phyloP scores from a whole-genome alignment of 2,888 invertebrate genomes.

The Sarcophaga caerulescens region DNA sequence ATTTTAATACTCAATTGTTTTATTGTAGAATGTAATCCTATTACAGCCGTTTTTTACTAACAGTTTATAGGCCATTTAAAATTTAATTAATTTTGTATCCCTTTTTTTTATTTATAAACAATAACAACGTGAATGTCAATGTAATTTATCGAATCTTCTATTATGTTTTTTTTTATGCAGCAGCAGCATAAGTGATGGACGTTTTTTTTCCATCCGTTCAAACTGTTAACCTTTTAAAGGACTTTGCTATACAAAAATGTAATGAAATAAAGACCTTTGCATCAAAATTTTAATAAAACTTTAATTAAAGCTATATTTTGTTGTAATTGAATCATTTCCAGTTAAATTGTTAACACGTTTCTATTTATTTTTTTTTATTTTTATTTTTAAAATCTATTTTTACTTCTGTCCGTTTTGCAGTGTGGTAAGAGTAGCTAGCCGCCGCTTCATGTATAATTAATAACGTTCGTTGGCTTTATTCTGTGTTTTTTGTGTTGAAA shows the following conservation, averaged over 20 bases:
- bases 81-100: constrained; percentile 24
- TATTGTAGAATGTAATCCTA: no score
- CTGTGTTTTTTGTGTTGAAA: neutral
- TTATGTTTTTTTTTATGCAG: neutral
- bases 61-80: neutral
- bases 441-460: neutral
- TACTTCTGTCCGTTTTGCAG: neutral
- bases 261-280: constrained; percentile 8
- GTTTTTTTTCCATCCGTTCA: neutral
- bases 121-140: neutral
- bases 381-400: constrained; percentile 17
- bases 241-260: constrained; percentile 9
- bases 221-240: neutral
- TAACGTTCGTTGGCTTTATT: neutral
- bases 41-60: neutral
- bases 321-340: constrained; percentile 19
- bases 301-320: constrained; percentile 15
- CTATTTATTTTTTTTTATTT: no score
- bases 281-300: constrained; percentile 2
- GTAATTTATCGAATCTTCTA: neutral
- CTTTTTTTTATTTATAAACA: neutral
- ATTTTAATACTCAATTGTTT: no score
- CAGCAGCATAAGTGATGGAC: constrained; percentile 7
- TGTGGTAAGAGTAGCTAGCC: neutral
- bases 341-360: constrained; percentile 5